Conservation (phyloP, 1,140 invertebrate species). For the Saccostrea glomerata region DNA sequence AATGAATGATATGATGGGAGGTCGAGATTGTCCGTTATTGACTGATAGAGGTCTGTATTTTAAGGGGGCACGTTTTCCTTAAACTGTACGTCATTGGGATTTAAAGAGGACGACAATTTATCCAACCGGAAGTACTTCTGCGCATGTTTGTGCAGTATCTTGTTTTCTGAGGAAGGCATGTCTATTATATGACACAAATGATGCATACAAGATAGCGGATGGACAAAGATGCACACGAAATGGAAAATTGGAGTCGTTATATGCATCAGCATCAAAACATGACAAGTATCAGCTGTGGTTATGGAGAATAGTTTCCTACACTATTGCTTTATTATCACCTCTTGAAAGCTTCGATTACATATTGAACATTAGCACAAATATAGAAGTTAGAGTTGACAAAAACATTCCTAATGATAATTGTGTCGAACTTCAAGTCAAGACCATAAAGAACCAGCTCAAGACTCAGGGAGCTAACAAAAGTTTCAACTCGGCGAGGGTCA, state of each 20-base stretch:
- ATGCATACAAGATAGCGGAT: constrained; percentile 32
- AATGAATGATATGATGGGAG: too few species aligned
- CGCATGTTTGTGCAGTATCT: too few species aligned
- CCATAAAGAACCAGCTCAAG: constrained; percentile 30
- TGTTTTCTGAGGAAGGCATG: constrained; percentile 32
- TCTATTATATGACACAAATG: constrained; percentile 17
- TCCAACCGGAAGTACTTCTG: too few species aligned
- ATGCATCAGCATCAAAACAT: constrained; percentile 36
- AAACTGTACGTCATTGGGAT: too few species aligned
- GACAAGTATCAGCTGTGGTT: constrained; percentile 48
- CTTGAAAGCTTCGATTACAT: constrained; percentile 49
- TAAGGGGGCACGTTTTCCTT: too few species aligned
- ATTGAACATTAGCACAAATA: constrained; percentile 49
- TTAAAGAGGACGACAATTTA: too few species aligned
- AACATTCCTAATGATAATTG: constrained; percentile 57
- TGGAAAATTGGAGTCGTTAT: constrained; percentile 38
- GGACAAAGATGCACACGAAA: constrained; percentile 51
- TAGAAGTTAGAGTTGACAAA: constrained; percentile 45
- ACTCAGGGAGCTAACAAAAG: constrained; percentile 50
- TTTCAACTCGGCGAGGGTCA: too few species aligned
- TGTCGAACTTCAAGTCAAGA: constrained; percentile 39
- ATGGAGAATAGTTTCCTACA: constrained; percentile 30
- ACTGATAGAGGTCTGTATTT: too few species aligned
- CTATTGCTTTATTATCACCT: constrained; percentile 11
- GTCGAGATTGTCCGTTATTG: too few species aligned